phyloP scores from a whole-genome alignment of 2,797 vertebrate genomes.

The Periophthalmus magnuspinnatus region DNA sequence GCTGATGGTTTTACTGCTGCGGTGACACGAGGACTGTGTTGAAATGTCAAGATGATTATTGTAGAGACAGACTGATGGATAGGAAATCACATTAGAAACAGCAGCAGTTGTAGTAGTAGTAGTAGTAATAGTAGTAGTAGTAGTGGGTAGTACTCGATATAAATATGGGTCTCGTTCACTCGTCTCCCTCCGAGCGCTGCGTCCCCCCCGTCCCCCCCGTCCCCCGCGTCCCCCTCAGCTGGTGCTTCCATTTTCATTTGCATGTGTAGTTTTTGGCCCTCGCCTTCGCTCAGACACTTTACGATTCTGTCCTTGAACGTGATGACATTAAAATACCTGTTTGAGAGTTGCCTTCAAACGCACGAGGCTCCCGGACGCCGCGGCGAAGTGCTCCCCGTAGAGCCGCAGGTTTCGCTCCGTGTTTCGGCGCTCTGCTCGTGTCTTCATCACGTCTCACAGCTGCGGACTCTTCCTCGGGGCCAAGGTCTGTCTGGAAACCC shows the following conservation, averaged over 20 bases:
- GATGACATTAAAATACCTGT: slow-evolving; percentile 3
- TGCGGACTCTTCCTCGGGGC: slow-evolving; percentile 29
- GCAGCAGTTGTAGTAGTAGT: no score
- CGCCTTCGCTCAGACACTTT: slow-evolving; percentile 10
- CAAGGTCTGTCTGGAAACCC: slow-evolving; percentile 40
- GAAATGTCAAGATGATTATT: no score
- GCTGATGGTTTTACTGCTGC: no score
- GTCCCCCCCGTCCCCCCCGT: background rate
- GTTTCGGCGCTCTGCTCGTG: slow-evolving; percentile 13
- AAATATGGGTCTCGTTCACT: no score
- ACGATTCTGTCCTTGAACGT: slow-evolving; percentile 24
- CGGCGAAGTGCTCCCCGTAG: no score
- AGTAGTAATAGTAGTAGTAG: no score
- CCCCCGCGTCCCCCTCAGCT: background rate
- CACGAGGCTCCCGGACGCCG: no score
- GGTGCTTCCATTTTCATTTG: slow-evolving; percentile 3
- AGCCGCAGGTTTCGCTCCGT: slow-evolving; percentile 19
- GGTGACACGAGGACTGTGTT: no score
- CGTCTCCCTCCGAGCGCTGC: no score
- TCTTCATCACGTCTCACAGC: slow-evolving; percentile 33
- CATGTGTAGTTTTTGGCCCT: background rate
- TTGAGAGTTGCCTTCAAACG: slow-evolving; percentile 27
- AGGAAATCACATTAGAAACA: no score
- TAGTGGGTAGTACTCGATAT: no score
- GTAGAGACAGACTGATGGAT: no score